phyloP scores from a whole-genome alignment of 2,113 vertebrate species.

The Gorsachius goisagi region DNA sequence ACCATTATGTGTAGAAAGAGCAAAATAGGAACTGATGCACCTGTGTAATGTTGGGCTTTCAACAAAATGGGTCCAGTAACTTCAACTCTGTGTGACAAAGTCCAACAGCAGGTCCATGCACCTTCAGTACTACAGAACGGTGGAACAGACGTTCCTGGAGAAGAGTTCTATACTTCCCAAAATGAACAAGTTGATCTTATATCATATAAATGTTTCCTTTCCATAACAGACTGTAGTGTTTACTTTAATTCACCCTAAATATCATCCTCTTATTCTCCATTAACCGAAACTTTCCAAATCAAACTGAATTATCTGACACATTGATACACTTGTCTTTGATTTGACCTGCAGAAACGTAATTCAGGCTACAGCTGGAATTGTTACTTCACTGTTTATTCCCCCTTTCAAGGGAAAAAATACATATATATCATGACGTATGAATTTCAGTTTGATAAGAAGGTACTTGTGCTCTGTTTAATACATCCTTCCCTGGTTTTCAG shows the following conservation, averaged over 20 bases:
- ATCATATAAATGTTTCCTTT: neutral
- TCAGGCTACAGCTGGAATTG: neutral
- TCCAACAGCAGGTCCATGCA: neutral
- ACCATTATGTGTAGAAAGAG: neutral
- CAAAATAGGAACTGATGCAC: neutral
- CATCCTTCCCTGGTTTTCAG: neutral
- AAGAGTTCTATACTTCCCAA: neutral
- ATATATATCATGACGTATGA: neutral
- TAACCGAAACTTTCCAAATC: neutral
- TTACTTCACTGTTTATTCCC: neutral
- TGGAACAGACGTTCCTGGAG: neutral
- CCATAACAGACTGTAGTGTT: neutral
- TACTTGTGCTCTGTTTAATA: neutral
- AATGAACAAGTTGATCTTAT: neutral
- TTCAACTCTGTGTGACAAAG: neutral
- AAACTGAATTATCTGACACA: neutral
- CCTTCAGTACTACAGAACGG: fast-evolving
- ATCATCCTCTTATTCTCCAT: neutral
- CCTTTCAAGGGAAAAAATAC: neutral
- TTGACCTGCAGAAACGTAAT: neutral
- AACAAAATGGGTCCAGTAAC: neutral
- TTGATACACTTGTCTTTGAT: neutral
- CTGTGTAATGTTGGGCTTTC: fast-evolving
- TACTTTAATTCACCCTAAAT: neutral
- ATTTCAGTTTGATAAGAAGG: neutral